phyloP scores from a whole-genome alignment of 2,113 vertebrate genomes.

The Bubo scandiacus region DNA sequence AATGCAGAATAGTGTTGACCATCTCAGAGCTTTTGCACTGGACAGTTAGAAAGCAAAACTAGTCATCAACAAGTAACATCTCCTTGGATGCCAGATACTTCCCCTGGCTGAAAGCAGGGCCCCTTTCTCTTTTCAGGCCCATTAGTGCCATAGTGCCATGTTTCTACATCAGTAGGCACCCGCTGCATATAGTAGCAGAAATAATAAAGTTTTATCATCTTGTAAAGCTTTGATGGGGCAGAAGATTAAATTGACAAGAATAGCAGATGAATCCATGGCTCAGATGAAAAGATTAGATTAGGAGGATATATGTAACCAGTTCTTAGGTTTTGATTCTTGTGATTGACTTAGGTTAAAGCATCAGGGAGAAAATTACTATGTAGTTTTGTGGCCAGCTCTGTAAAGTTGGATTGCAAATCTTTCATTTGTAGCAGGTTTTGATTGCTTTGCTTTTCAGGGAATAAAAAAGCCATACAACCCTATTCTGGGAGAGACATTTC shows the following conservation, averaged over 20 bases:
- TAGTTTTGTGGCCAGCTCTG: background rate
- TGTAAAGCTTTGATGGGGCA: background rate
- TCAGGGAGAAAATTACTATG: background rate
- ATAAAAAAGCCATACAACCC: conserved; percentile 98
- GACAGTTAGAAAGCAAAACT: background rate
- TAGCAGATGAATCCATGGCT: background rate
- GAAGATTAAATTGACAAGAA: background rate
- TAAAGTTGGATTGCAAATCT: background rate
- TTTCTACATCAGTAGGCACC: background rate
- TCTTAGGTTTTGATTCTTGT: background rate
- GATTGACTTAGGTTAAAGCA: background rate
- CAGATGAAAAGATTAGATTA: background rate
- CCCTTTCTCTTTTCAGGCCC: background rate
- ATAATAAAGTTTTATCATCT: background rate
- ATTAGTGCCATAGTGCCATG: background rate
- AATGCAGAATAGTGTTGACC: background rate
- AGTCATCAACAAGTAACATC: background rate
- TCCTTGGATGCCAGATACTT: background rate
- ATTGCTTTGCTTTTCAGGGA: conserved; percentile 75
- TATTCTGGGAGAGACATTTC: conserved; percentile 93
- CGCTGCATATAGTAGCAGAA: background rate
- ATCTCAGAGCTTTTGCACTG: background rate
- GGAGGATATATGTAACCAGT: background rate
- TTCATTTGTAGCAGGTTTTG: conserved; percentile 9
- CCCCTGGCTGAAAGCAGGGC: background rate